phyloP scores from a whole-genome alignment of 2,113 vertebrate species.

The Pagrus major region DNA sequence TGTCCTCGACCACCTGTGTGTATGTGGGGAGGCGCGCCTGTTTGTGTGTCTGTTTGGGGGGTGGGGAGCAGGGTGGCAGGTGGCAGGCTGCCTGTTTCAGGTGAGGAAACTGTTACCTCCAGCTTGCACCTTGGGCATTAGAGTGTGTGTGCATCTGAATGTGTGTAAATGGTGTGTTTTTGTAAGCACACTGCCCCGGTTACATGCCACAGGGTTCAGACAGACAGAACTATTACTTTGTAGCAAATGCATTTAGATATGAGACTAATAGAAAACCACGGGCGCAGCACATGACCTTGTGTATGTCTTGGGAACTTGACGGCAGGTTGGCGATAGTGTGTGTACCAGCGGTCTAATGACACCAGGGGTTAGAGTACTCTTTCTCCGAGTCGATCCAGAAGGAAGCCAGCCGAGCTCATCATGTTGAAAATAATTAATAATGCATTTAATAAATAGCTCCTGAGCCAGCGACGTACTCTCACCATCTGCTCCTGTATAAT shows the following conservation, averaged over 20 bases:
- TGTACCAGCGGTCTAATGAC: slow-evolving; percentile 62
- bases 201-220: slow-evolving; percentile 12
- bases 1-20: slow-evolving; percentile 72
- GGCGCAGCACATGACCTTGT: slow-evolving; percentile 42
- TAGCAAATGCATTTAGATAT: slow-evolving; percentile 31
- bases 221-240: slow-evolving; percentile 21
- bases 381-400: slow-evolving; percentile 73
- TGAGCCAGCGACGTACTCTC: slow-evolving; percentile 81
- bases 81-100: slow-evolving; percentile 56
- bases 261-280: slow-evolving; percentile 24
- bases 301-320: slow-evolving; percentile 36
- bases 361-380: slow-evolving; percentile 68
- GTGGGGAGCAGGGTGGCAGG: slow-evolving; percentile 43
- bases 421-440: slow-evolving; percentile 88
- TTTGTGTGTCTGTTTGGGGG: slow-evolving; percentile 25
- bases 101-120: slow-evolving; percentile 69
- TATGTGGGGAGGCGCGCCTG: slow-evolving; percentile 46
- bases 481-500: slow-evolving; percentile 85
- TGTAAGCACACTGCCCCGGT: not conserved
- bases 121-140: slow-evolving; percentile 55
- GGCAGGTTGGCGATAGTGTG: slow-evolving; percentile 45
- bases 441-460: slow-evolving; percentile 88
- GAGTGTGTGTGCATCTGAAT: slow-evolving; percentile 2
- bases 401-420: slow-evolving; percentile 80
- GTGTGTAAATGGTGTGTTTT: slow-evolving; percentile 2